phyloP scores from a whole-genome alignment of 2,888 invertebrate species.

The Acrobasis suavella region DNA sequence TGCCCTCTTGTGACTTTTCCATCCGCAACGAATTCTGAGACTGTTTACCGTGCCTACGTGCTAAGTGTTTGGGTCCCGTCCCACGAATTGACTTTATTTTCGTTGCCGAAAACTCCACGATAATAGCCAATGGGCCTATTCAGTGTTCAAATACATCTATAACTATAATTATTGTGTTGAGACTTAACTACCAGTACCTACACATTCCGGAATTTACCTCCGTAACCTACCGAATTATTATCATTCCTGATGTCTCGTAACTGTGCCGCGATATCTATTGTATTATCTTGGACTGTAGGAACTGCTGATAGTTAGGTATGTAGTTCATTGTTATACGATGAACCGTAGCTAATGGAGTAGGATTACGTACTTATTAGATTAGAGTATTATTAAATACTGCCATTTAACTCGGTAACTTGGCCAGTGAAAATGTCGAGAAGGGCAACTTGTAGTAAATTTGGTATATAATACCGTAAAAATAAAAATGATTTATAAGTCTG shows the following conservation, averaged over 20 bases:
- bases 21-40: constrained; percentile 47
- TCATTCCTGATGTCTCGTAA: constrained; percentile 48
- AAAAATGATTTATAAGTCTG: too few species aligned
- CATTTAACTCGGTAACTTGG: too few species aligned
- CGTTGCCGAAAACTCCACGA: constrained; percentile 41
- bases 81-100: constrained; percentile 56
- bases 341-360: constrained; percentile 29
- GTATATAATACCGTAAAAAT: too few species aligned
- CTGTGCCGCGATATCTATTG: constrained; percentile 10
- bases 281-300: constrained; percentile 14
- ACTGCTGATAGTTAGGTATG: neutral
- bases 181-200: constrained; percentile 35
- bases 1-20: constrained; percentile 50
- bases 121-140: neutral
- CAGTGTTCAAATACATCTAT: neutral
- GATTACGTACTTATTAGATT: constrained; percentile 23
- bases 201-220: constrained; percentile 64
- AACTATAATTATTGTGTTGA: constrained; percentile 5
- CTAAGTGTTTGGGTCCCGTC: constrained; percentile 55
- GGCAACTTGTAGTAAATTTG: too few species aligned
- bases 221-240: constrained; percentile 58
- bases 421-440: too few species aligned
- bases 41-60: constrained; percentile 59
- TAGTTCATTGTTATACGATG: constrained; percentile 14
- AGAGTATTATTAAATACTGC: too few species aligned